phyloP scores from a whole-genome alignment of 2,797 vertebrate species.

The Pseudopleuronectes americanus region DNA sequence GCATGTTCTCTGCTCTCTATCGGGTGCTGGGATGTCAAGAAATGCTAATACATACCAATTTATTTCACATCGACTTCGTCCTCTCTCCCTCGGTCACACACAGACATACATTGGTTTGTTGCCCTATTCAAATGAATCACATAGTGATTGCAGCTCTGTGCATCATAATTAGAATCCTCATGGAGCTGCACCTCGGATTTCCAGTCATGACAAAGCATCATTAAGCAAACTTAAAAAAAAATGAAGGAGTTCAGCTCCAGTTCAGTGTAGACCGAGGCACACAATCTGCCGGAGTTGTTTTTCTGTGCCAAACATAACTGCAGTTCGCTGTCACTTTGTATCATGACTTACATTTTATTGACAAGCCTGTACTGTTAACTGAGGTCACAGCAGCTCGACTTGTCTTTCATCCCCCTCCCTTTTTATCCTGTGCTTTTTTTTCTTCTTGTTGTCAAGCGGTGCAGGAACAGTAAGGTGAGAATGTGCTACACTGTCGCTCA shows the following conservation, averaged over 20 bases:
- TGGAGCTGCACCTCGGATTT: neutral
- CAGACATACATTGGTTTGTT: slow-evolving; percentile 13
- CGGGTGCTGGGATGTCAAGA: slow-evolving; percentile 2
- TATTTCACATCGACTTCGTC: slow-evolving; percentile 28
- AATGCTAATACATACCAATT: slow-evolving; percentile 33
- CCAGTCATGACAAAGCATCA: neutral
- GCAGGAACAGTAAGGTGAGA: neutral
- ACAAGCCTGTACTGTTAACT: slow-evolving; percentile 15
- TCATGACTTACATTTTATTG: slow-evolving; percentile 13
- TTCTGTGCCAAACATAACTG: slow-evolving; percentile 24
- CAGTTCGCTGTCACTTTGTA: slow-evolving; percentile 27
- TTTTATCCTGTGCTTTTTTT: neutral
- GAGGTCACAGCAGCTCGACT: slow-evolving; percentile 1
- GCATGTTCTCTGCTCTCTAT: slow-evolving; percentile 16
- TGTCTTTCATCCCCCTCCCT: neutral
- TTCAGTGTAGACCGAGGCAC: neutral
- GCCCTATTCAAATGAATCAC: slow-evolving; percentile 24
- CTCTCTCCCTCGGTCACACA: slow-evolving; percentile 9
- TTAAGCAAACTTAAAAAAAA: neutral
- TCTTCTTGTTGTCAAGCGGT: neutral
- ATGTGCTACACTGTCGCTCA: neutral
- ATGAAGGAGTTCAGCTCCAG: neutral
- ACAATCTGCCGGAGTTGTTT: neutral
- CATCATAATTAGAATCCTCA: slow-evolving; percentile 29
- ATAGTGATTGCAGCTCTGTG: slow-evolving; percentile 12